A percentile compares a stretch with the other conserved stretches of the same genome.
Conservation (phyloP, 30 jellyfish, hydroid and myxozoan genomes). For the Aurelia sp. region DNA sequence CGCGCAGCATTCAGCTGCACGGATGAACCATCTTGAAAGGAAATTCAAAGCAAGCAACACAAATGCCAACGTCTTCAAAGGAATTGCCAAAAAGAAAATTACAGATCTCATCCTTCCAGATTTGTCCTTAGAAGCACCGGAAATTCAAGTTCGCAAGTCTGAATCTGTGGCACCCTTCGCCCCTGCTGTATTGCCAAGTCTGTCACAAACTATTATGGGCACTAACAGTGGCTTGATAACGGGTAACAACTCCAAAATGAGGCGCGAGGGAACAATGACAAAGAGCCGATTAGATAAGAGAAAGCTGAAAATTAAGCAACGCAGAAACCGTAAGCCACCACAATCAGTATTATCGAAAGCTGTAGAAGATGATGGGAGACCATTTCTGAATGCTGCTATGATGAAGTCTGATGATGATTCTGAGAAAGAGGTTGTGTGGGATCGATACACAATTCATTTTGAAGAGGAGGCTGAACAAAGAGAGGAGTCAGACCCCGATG, state of each 20-base stretch:
- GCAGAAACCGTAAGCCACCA: too few relatives aligned
- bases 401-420: too few relatives aligned
- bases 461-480: too few relatives aligned
- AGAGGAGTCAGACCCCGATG: too few relatives aligned
- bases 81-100: conserved; percentile 1
- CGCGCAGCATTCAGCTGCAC: not conserved
- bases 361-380: too few relatives aligned
- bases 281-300: not conserved
- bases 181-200: not conserved
- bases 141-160: conserved; percentile 39
- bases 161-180: conserved; percentile 25
- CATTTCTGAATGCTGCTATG: too few relatives aligned
- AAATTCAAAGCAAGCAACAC: conserved; percentile 17
- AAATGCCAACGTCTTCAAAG: conserved; percentile 16
- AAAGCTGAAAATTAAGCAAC: not conserved
- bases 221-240: not conserved
- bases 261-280: not conserved
- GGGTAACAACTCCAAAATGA: not conserved
- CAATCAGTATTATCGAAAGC: too few relatives aligned
- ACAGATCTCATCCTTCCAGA: conserved; percentile 30
- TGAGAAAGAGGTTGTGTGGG: too few relatives aligned
- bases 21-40: conserved; percentile 23
- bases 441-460: too few relatives aligned
- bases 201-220: not conserved
- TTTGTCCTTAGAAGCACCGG: conserved; percentile 23